Evolutionary conservation across 2,113 vertebrate genomes (phyloP), one percentile per base, ranked within the genome.

Genomic region (Heterochromis multidens): DNA sequence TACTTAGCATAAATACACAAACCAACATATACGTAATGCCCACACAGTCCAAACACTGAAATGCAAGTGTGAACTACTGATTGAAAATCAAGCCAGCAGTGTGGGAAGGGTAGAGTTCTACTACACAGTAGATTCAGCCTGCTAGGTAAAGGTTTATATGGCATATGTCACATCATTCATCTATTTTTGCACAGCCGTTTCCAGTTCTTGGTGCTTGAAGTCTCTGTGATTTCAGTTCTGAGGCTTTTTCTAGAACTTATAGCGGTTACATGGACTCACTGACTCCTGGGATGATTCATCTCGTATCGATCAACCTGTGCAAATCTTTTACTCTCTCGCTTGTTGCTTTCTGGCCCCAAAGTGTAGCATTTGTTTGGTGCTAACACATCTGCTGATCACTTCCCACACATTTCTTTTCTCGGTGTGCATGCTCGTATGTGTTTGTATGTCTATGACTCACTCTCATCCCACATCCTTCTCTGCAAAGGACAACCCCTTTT

Each of bases 371-470:
- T 84, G 80, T 89, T 86, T 84, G 6, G 56, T 77, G 65, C 79
- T 43, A 81, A 63, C 70, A 62, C 63, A 19, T 54, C 49, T 61
- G 60, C 77, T 59, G 83, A 89, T 93, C 82, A 90, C 85, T 31
- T 93, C 93, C 93, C 81, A 93, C 93, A 81, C 3, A 35, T 82
- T 88, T 81, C 80, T 93, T 91, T 91, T 94, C 89, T 91, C 3
- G 54, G 72, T 57, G 70, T 83, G 56, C 21, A 35, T n/a, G 23
- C 67, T 76, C 57, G 27, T 6, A 11, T 77, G 60, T 80, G 72
- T 80, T 87, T 80, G 57, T 59, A 80, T 78, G 54, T 43, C 3
- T 63, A 70, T 93, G 91, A 92, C 87, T 93, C 93, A 92, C 87
- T 86, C 85, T 54, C 90, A 87, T 86, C 89, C 88, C 90, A 88